Evolutionary conservation across 2,888 invertebrate species (phyloP), one percentile per base, ranked within the genome.

Genomic region (Drosophila nr. fundita): DNA sequence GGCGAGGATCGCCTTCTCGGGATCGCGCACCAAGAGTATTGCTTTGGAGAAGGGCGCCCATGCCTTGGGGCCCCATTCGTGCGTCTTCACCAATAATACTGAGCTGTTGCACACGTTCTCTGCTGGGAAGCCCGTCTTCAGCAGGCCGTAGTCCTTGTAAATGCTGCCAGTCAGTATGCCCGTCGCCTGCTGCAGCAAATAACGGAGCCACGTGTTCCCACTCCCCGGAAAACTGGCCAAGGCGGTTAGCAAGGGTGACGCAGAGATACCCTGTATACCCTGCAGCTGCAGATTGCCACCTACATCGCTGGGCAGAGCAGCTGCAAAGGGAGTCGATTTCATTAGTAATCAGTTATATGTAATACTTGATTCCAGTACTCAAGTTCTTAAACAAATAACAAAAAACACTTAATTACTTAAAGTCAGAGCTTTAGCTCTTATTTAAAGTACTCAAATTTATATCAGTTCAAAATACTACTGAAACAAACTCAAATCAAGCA

Each of bases 121-220:
- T 0, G 95, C 97, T 0, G 97, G 97, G 90, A 97, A 97, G 0
- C 97, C 97, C 84, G 96, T 96, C 88, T 96, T 95, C 76, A 96
- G 92, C 29, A 97, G 93, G 27, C 96, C 96, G 91, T 96, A 96
- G 91, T 97, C 97, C 94, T 96, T 96, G 92, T 97, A 97, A 42
- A 97, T 95, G 60, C 97, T 97, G 18, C 97, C 97, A 2, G 97
- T 97, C 68, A 95, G 93, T 57, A 96, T 94, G 49, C 97, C 96
- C 90, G 96, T 97, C 34, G 95, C 95, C 92, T 97, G 96, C 91
- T 97, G 97, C 53, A 97, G 92, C 49, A 97, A 92, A 91, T 97
- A 97, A 66, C 97, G 93, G 21, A 97, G 92, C 97, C 97, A 97
- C 29, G 97, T 97, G 90, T 97, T 97, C 0, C 97, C 97, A 90